Percentiles rank a stretch among this genome's conserved stretches.
phyloP scores from a whole-genome alignment of 2,113 vertebrate species.

The Aythya baeri region DNA sequence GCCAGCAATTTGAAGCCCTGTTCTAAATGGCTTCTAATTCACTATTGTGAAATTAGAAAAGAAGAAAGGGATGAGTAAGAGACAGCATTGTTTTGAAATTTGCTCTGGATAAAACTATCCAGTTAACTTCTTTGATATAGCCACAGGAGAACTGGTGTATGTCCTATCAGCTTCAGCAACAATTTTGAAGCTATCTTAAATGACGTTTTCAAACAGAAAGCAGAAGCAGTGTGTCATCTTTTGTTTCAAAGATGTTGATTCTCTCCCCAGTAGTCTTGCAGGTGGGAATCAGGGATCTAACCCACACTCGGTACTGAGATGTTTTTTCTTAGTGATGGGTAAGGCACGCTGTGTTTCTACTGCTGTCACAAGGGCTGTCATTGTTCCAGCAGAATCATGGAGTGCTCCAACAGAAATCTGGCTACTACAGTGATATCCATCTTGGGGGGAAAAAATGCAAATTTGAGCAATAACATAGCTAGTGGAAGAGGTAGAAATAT shows the following conservation, averaged over 20 bases:
- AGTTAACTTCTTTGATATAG: neutral
- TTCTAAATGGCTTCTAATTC: neutral
- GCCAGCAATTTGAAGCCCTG: neutral
- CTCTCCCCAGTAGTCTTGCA: neutral
- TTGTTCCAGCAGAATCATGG: neutral
- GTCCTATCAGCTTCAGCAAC: neutral
- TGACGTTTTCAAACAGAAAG: neutral
- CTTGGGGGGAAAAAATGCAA: neutral
- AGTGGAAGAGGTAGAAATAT: neutral
- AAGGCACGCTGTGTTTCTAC: neutral
- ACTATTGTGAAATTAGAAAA: neutral
- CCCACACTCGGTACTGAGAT: neutral
- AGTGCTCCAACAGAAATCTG: neutral
- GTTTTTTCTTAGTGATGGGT: neutral
- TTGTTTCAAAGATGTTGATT: neutral
- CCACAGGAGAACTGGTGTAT: neutral
- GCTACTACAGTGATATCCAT: neutral
- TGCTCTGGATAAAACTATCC: neutral
- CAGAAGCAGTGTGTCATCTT: neutral
- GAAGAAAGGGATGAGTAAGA: neutral
- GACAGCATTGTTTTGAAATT: neutral
- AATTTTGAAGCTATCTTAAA: neutral
- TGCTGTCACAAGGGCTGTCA: neutral
- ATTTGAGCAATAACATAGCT: neutral
- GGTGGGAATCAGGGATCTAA: neutral